These are phyloP conservation scores for Nebria ingens DNA, from an alignment of 1,140 invertebrate species.

Conservation along the genomic window DNA sequence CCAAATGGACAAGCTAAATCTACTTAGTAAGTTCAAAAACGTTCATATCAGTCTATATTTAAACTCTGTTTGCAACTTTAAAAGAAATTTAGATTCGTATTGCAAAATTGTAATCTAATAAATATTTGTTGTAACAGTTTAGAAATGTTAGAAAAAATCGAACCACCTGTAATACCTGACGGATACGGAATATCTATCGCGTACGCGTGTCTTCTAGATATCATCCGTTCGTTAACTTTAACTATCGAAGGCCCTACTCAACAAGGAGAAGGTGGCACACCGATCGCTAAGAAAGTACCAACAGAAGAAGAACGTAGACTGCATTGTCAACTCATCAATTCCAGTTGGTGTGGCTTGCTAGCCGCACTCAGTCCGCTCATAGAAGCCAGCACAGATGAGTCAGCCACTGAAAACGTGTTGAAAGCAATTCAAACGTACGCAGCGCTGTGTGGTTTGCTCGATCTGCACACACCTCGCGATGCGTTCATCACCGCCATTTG, in stretches of 20 bases:
- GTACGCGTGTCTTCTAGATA: conserved; percentile 83
- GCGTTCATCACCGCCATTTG: conserved; percentile 90
- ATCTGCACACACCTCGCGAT: conserved; percentile 67
- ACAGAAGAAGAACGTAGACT: conserved; percentile 44
- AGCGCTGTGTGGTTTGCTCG: conserved; percentile 63
- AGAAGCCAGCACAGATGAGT: conserved; percentile 92
- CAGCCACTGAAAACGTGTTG: conserved; percentile 76
- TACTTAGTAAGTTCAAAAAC: conserved; percentile 64
- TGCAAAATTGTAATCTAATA: conserved; percentile 8
- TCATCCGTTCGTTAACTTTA: conserved; percentile 67
- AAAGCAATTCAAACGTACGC: conserved; percentile 84
- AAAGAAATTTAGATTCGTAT: neutral
- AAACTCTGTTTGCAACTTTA: conserved; percentile 7
- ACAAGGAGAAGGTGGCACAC: conserved; percentile 28
- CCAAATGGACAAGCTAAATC: conserved; percentile 78
- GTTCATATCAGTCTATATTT: neutral
- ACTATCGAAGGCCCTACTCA: conserved; percentile 49
- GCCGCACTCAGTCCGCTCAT: conserved; percentile 84
- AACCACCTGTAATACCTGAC: conserved; percentile 85
- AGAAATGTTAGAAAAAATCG: conserved; percentile 90
- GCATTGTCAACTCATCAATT: conserved; percentile 75
- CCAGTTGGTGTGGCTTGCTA: conserved; percentile 89
- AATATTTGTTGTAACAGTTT: conserved; percentile 52
- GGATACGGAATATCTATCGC: conserved; percentile 93
- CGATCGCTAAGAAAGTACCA: conserved; percentile 15